phyloP scores from a whole-genome alignment of 2,888 invertebrate genomes.

The Teleogryllus oceanicus region DNA sequence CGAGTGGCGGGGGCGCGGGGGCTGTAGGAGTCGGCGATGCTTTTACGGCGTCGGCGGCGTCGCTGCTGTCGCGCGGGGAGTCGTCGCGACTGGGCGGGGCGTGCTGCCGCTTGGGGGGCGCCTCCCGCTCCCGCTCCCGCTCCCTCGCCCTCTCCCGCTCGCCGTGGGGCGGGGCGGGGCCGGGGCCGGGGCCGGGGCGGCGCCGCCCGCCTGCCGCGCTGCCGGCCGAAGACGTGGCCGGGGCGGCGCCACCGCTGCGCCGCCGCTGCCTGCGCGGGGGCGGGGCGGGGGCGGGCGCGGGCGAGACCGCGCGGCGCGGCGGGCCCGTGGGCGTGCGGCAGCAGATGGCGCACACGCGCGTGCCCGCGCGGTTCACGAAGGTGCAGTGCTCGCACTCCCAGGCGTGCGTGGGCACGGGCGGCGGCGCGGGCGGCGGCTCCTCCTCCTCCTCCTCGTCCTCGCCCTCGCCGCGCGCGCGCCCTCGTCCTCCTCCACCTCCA shows the following conservation, averaged over 20 bases:
- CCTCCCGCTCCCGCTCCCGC: neutral
- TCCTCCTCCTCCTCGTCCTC: conserved; percentile 41
- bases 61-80: conserved; percentile 26
- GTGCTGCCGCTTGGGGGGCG: conserved; percentile 42
- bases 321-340: conserved; percentile 65
- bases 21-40: conserved; percentile 28
- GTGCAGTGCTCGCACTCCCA: conserved; percentile 93
- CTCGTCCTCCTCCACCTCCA: conserved; percentile 25
- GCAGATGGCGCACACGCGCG: conserved; percentile 77
- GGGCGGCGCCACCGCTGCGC: neutral
- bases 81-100: conserved; percentile 30
- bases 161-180: conserved; percentile 30
- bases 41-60: conserved; percentile 28
- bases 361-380: conserved; percentile 75
- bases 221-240: neutral
- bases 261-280: neutral
- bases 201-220: conserved; percentile 65
- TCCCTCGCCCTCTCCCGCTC: neutral
- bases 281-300: conserved; percentile 25
- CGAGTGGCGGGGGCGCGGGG: conserved; percentile 28
- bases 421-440: conserved; percentile 50
- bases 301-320: conserved; percentile 30
- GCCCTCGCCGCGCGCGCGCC: neutral
- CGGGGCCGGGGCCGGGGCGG: conserved; percentile 38
- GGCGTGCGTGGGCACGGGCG: conserved; percentile 50